Base-by-base conservation (phyloP, 2,113 vertebrate species). In the Uria aalge region DNA sequence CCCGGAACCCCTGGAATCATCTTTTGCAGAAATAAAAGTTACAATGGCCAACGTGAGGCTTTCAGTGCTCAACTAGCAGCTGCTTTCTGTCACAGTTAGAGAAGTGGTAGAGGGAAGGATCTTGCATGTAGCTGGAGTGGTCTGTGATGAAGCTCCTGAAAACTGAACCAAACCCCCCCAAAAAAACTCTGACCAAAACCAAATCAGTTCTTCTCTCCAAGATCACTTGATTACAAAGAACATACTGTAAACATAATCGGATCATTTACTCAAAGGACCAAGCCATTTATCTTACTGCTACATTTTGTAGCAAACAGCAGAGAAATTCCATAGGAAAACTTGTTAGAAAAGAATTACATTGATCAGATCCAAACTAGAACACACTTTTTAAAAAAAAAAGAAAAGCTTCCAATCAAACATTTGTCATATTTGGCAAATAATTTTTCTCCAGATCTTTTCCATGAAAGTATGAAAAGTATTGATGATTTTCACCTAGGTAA, bases 201-300 rank as follows among this genome's bases (percentile, higher is more conserved):
- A 34, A 47, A 36, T 55, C 6, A 50, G 7, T 74, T 20, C 59
- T 57, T 62, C 30, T 56, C 19, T 57, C 52, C 18, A 41, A 53
- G 50, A 19, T 50, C 38, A 50, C 9, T 68, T 30, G 29, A 34
- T 56, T 52, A 29, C 24, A 67, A 57, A 75, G 55, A 82, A 15
- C 6, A 26, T 26, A 7, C 8, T 0, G 1, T 50, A 67, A n/a
- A 18, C 5, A 17, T 36, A 34, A 13, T 16, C 9, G 12, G 23
- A 59, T 76, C 20, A 6, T 85, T 85, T 94, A 18, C 23, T 86
- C 26, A 60, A 56, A 80, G 30, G 47, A 71, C 8, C 5, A 63
- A 62, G 18, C 6, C 30, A 21, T 88, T 78, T 50, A 10, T 55
- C 24, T 68, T 64, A 15, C 32, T 66, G 10, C 55, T 85, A 16